These are phyloP conservation scores for Drosophila azteca DNA, from an alignment of 1,140 invertebrate species.

Conservation along the genomic window DNA sequence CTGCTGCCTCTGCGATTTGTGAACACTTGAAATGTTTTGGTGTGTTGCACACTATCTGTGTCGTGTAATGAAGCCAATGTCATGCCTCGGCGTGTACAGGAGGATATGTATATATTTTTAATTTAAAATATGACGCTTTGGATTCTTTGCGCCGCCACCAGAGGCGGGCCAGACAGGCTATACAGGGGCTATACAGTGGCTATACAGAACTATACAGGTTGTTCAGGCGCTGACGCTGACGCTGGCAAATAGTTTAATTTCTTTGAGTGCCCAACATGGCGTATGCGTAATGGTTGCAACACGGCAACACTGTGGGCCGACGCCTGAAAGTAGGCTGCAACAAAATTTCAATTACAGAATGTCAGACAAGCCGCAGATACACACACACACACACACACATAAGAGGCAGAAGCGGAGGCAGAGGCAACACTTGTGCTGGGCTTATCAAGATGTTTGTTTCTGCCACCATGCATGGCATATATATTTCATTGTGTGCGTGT, in stretches of 20 bases:
- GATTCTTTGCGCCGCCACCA: conserved; percentile 11
- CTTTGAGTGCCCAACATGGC: conserved; percentile 69
- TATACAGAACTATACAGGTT: background rate
- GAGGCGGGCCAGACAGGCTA: conserved; percentile 10
- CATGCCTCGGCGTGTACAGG: conserved; percentile 36
- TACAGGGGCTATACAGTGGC: too few species aligned
- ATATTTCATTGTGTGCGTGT: background rate
- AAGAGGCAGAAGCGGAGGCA: conserved; percentile 15
- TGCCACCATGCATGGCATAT: conserved; percentile 20
- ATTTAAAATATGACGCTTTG: conserved; percentile 64
- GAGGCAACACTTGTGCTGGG: conserved; percentile 23
- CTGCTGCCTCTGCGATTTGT: too few species aligned
- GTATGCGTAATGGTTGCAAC: conserved; percentile 60
- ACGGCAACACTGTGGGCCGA: conserved; percentile 7
- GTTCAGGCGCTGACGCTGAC: conserved; percentile 6
- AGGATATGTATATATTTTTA: conserved; percentile 42
- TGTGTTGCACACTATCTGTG: background rate
- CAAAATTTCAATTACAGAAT: conserved; percentile 77
- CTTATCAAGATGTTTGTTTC: conserved; percentile 56
- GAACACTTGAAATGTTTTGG: too few species aligned
- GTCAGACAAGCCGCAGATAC: conserved; percentile 66
- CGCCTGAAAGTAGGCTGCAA: conserved; percentile 56
- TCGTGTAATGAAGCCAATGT: conserved; percentile 64
- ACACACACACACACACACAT: too few species aligned
- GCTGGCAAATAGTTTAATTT: conserved; percentile 66